These are phyloP conservation scores for Jaculus jaculus DNA, from an alignment of 2,113 vertebrate species.

Conservation along the genomic window DNA sequence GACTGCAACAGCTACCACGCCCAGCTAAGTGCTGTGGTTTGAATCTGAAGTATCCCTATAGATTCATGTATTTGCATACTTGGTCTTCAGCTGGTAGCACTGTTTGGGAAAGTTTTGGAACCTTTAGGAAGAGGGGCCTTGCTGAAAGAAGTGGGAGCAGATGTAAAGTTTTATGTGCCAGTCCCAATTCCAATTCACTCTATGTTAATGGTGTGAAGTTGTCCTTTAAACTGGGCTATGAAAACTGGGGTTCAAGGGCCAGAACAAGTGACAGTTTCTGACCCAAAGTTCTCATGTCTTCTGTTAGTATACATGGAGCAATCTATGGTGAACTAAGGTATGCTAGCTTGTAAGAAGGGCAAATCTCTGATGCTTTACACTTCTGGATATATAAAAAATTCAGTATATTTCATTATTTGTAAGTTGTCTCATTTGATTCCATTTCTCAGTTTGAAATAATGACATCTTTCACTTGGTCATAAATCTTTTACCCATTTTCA, in stretches of 20 bases:
- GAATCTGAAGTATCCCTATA: no score
- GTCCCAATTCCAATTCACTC: neutral
- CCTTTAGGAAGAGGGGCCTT: no score
- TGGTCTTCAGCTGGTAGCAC: no score
- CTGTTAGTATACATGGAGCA: neutral
- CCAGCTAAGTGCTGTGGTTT: no score
- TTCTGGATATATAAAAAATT: neutral
- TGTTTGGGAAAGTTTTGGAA: no score
- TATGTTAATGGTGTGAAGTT: neutral
- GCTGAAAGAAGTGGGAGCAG: no score
- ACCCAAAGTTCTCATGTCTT: neutral
- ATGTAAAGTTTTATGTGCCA: no score
- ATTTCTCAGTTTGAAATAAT: neutral
- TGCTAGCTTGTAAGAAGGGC: neutral
- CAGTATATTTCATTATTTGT: constrained; percentile 15
- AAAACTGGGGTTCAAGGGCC: neutral
- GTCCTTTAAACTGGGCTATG: neutral
- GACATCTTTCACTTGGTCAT: neutral
- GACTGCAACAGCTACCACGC: no score
- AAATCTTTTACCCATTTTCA: constrained; percentile 1
- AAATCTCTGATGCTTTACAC: neutral
- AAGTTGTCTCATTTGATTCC: neutral
- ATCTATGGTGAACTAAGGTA: neutral
- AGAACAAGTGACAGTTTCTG: neutral
- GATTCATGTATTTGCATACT: no score